Percentiles rank a stretch among this genome's conserved stretches.
These are phyloP conservation scores for Oconnorella tubifera DNA, from an alignment of 2,888 invertebrate species.

Conservation along the genomic window DNA sequence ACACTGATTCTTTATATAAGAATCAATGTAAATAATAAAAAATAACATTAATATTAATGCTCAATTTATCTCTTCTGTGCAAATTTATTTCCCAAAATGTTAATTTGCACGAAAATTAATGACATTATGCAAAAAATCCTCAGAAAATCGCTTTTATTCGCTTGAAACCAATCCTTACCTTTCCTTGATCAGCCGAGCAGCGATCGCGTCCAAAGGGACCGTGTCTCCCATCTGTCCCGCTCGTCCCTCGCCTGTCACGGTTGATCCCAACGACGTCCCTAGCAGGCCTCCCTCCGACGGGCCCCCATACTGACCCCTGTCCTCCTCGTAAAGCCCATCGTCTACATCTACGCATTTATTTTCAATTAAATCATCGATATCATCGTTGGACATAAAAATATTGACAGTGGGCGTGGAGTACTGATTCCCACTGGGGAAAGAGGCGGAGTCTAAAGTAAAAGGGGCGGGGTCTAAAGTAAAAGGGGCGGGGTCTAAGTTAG, in stretches of 20 bases:
- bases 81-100: constrained; percentile 3
- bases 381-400: no score
- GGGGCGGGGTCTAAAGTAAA: no score
- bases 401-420: not conserved
- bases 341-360: not conserved
- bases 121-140: no score
- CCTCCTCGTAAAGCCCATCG: not conserved
- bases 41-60: no score
- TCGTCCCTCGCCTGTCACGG: not conserved
- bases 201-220: constrained; percentile 46
- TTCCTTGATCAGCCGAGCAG: constrained; percentile 68
- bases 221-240: constrained; percentile 34
- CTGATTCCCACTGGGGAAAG: not conserved
- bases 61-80: no score
- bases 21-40: no score
- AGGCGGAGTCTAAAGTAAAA: no score
- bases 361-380: not conserved
- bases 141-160: not conserved
- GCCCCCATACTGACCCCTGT: constrained; percentile 26
- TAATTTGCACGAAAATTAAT: constrained; percentile 5
- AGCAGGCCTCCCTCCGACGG: not conserved
- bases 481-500: no score
- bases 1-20: no score
- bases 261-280: not conserved
- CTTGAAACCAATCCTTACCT: constrained; percentile 51